These are phyloP conservation scores for Crioceris asparagi DNA, from an alignment of 2,888 invertebrate species.

Conservation along the genomic window DNA sequence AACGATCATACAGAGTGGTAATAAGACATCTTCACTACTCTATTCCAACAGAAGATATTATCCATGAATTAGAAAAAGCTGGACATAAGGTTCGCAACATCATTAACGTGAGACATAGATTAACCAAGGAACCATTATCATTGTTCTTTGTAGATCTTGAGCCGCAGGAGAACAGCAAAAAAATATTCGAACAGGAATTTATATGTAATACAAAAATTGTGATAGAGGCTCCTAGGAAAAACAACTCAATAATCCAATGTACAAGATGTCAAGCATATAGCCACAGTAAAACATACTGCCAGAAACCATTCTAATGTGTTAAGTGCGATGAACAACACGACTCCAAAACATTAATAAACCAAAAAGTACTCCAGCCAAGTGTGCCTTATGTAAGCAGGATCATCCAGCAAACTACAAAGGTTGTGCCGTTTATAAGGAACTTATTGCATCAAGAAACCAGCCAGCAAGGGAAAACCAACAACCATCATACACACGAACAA, in stretches of 20 bases:
- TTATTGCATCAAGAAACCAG: conserved; percentile 2
- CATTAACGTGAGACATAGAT: conserved; percentile 1
- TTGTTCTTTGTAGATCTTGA: conserved; percentile 4
- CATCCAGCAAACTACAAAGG: conserved; percentile 9
- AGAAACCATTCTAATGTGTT: conserved; percentile 3
- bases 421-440: conserved; percentile 7
- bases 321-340: conserved; percentile 7
- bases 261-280: conserved; percentile 6
- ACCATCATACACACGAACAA: too few relatives aligned
- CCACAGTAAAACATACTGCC: conserved; percentile 5
- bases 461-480: background rate
- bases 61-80: background rate
- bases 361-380: conserved; percentile 5
- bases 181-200: background rate
- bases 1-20: conserved; percentile 1
- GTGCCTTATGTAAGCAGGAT: conserved; percentile 3
- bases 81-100: conserved; percentile 3
- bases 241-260: conserved; percentile 2
- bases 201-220: background rate
- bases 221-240: conserved; percentile 4
- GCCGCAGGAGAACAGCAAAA: background rate
- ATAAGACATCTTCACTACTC: conserved; percentile 3
- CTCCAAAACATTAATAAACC: conserved; percentile 3
- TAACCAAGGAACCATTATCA: conserved; percentile 3
- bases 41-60: conserved; percentile 1